Evolutionary conservation across 2,113 vertebrate genomes (phyloP), one percentile per base, ranked within the genome.

Genomic region (Corythaixoides concolor): DNA sequence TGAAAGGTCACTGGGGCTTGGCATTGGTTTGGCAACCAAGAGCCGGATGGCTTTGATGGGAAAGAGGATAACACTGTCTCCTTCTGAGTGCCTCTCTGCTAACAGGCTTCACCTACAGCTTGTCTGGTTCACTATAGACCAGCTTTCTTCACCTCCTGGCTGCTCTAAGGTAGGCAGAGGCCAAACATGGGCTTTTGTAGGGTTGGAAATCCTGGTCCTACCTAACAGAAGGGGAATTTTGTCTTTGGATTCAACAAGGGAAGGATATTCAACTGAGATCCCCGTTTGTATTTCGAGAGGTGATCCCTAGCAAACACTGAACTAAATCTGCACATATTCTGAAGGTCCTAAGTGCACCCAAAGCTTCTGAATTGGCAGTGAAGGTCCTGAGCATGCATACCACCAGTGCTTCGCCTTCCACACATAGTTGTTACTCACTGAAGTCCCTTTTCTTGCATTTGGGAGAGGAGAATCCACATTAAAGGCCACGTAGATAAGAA

Each of bases 1-100:
- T 74, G 95, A 88, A 91, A 97, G 96, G 95, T 96, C 96, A 94
- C 88, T 28, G 92, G 85, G 96, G 96, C 92, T 95, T 95, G 96
- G 93, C 95, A 21, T 82, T 8, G 75, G 35, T 90, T 74, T 67
- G 96, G 94, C 91, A 27, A 76, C 19, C 0, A 27, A 58, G 35
- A 87, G 95, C 95, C 95, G 85, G 67, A 94, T 4, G 85, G 67
- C 63, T 93, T 84, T 47, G 92, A 58, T 96, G 93, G 95, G 88
- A 89, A 93, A 3, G 56, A 41, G 81, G 85, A 91, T 15, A 62
- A 32, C 6, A 4, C 49, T 68, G 78, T 28, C 68, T 81, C 15
- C 49, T 75, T 50, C 89, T 11, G 2, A 68, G 76, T 43, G 58
- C 52, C 23, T 75, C 55, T 35, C 37, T 30, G 35, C 69, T 37